Base-by-base conservation (phyloP, 2,888 invertebrate genomes). In the Caenorhabditis macrosperma region DNA sequence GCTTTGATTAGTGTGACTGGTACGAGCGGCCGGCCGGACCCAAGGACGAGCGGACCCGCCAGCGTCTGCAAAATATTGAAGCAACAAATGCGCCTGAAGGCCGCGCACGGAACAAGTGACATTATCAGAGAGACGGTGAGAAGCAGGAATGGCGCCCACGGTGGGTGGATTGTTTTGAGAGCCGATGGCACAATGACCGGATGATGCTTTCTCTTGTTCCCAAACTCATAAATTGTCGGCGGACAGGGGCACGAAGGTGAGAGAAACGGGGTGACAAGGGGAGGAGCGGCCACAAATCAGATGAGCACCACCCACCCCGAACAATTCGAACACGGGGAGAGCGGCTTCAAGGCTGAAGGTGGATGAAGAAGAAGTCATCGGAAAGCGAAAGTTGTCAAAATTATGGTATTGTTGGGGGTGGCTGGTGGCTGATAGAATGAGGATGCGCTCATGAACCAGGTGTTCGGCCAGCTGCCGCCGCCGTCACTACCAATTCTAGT, bases 391-490 rank as follows among this genome's bases (percentile, higher is more conserved):
- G 72, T 72, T 72, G 63, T 63, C 63, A 72, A 72, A 72, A 72
- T 72, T 72, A 72, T 72, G 63, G 72, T 75, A 52, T 22, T 54
- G 46, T 26, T 64, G 48, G 52, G 52, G 48, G n/a, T n/a, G n/a
- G n/a, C n/a, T n/a, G n/a, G n/a, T 30, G 41, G 48, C 30, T 22
- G 50, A 54, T 41, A 24, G 33, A 57, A 44, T 60, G 20, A 38
- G 55, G 72, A 72, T 61, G 60, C 75, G 67, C 67, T 35, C 75
- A 24, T 9, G 41, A 33, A 72, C 76, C 77, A 78, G 77, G 77
- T 78, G 77, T 78, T 78, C 77, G 46, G 41, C 57, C 77, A 78
- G 77, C 77, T 78, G 77, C 48, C 61, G n/a, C 15, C 33, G 15
- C 50, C 28, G 46, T 57, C 55, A 67, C 67, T 50, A 33, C 61